phyloP scores from a whole-genome alignment of 2,888 invertebrate genomes.

The Eledone cirrhosa region DNA sequence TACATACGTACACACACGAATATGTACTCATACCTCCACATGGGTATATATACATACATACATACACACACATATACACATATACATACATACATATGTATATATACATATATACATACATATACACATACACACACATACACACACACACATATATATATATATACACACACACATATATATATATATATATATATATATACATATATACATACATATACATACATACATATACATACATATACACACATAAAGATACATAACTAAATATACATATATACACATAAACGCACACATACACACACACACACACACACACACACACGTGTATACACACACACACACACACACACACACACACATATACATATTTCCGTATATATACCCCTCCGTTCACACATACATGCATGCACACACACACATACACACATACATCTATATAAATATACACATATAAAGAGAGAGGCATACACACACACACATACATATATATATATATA shows the following conservation, averaged over 20 bases:
- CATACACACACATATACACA: background rate
- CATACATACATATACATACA: background rate
- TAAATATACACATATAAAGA: background rate
- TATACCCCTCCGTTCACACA: too few species aligned
- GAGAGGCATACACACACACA: background rate
- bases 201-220: background rate
- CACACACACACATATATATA: background rate
- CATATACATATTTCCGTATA: background rate
- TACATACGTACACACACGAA: too few species aligned
- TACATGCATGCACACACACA: background rate
- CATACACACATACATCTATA: background rate
- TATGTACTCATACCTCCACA: too few species aligned
- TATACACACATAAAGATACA: background rate
- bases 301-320: background rate
- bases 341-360: background rate
- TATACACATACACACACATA: background rate
- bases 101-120: background rate
- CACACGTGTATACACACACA: background rate
- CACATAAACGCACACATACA: background rate
- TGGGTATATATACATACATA: background rate
- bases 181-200: too few species aligned
- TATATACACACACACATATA: background rate
- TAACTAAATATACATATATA: background rate
- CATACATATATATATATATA: conserved; percentile 9
- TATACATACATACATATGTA: background rate